Evolutionary conservation across 2,113 vertebrate species (phyloP).

Genomic region (Mixornis gularis): DNA sequence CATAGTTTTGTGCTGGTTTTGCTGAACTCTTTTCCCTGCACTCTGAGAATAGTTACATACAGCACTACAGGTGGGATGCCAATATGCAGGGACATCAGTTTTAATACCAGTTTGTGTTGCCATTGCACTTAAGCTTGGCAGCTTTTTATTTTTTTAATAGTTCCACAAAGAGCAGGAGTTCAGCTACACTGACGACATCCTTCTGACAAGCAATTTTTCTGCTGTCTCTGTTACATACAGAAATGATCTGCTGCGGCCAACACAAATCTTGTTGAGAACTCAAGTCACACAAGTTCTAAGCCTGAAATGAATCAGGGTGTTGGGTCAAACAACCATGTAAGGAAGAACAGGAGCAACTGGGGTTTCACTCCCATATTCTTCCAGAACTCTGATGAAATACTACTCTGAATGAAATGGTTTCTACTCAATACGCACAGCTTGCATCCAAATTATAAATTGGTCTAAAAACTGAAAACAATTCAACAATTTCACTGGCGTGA

Average conservation of each 20-base stretch:
- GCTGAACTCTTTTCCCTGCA: not conserved
- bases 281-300: not conserved
- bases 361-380: not conserved
- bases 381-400: not conserved
- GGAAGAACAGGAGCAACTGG: not conserved
- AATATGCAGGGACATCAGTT: not conserved
- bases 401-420: not conserved
- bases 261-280: not conserved
- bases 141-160: not conserved
- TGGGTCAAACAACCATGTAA: fast-evolving
- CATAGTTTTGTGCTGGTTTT: not conserved
- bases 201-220: not conserved
- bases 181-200: not conserved
- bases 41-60: not conserved
- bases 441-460: not conserved
- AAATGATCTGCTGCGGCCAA: not conserved
- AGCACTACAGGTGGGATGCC: not conserved
- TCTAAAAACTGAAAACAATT: not conserved
- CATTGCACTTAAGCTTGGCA: not conserved
- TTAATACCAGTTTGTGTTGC: not conserved
- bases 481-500: not conserved
- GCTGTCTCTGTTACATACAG: not conserved
- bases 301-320: not conserved
- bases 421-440: not conserved
- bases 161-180: not conserved